Evolutionary conservation across 2,797 vertebrate genomes (phyloP).

Genomic region (Carduelis carduelis): DNA sequence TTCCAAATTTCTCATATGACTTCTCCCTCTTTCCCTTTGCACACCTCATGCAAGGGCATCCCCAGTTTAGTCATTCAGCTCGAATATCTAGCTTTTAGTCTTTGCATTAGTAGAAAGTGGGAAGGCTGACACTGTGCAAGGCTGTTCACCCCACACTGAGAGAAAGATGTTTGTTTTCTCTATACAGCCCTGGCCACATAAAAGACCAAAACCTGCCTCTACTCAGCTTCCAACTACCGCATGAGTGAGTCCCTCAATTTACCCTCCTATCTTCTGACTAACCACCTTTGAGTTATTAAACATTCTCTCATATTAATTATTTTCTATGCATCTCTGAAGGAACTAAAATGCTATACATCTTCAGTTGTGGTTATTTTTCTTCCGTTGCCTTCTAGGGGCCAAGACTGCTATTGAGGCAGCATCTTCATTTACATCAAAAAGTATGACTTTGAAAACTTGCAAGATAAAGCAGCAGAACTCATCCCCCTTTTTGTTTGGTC

Average conservation of each 20-base stretch:
- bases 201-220: neutral
- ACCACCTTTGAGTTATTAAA: neutral
- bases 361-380: neutral
- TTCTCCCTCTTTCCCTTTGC: neutral
- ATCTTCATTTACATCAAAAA: neutral
- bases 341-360: neutral
- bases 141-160: neutral
- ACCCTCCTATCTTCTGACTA: neutral
- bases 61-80: neutral
- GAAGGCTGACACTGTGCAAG: neutral
- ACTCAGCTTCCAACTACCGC: neutral
- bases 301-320: neutral
- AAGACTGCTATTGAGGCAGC: neutral
- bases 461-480: neutral
- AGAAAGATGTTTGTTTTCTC: neutral
- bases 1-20: neutral
- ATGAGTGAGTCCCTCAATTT: neutral
- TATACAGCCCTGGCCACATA: neutral
- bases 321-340: neutral
- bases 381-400: neutral
- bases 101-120: rapidly evolving
- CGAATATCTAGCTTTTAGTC: rapidly evolving
- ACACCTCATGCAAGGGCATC: neutral
- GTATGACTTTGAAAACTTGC: neutral
- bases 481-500: slow-evolving; percentile 13